Evolutionary conservation across 1,140 invertebrate species (phyloP).

Genomic region (Rhopalosiphum maidis): DNA sequence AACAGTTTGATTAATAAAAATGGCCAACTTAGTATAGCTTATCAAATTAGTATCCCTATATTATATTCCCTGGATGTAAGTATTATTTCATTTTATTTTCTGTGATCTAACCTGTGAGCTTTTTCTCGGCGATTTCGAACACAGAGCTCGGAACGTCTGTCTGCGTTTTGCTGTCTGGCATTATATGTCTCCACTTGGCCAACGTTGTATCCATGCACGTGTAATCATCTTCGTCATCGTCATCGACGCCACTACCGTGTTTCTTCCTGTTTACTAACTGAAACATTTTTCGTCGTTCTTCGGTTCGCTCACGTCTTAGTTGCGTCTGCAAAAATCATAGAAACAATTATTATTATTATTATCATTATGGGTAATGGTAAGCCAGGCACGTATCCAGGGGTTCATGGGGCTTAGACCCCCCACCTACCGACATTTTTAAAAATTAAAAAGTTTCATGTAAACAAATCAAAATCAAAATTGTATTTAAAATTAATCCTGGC

Average conservation of each 20-base stretch:
- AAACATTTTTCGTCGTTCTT: constrained; percentile 91
- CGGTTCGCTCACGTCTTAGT: constrained; percentile 84
- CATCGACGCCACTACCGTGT: constrained; percentile 62
- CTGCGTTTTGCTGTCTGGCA: constrained; percentile 65
- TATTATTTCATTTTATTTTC: background rate
- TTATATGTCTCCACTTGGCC: constrained; percentile 74
- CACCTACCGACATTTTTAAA: too few species aligned
- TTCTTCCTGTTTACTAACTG: constrained; percentile 78
- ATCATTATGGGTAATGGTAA: background rate
- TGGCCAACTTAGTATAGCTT: background rate
- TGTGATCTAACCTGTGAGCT: background rate
- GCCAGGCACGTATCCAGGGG: too few species aligned
- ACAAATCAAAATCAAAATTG: too few species aligned
- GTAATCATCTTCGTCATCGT: constrained; percentile 62
- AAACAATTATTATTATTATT: background rate
- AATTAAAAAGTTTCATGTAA: too few species aligned
- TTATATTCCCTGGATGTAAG: background rate
- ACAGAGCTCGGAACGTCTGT: background rate
- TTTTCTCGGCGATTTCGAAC: background rate
- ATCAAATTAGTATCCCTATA: background rate
- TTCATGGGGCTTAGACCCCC: too few species aligned
- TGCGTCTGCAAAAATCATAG: constrained; percentile 69
- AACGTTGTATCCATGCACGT: constrained; percentile 69
- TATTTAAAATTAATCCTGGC: too few species aligned
- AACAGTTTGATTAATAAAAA: background rate